Conservation (phyloP, 2,888 invertebrate species). For the Trissonchulus sp. region DNA sequence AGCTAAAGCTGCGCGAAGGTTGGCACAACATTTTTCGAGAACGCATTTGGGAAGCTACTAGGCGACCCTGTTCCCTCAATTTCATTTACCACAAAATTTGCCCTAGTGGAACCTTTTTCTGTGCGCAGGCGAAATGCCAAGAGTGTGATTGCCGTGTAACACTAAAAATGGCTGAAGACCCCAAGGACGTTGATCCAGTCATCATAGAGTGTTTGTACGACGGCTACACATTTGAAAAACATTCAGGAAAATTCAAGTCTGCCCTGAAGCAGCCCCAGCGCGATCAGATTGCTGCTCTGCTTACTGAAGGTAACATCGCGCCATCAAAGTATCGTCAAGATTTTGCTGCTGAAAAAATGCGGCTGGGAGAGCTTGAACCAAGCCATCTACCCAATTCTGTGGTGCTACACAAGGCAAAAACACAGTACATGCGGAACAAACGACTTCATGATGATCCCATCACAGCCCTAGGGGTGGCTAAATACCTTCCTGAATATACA, state of each 20-base stretch:
- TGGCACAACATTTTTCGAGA: no score
- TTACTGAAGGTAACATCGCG: background rate
- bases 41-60: no score
- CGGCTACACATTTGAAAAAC: background rate
- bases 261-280: background rate
- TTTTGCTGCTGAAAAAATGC: background rate
- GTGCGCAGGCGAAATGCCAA: no score
- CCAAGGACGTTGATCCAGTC: background rate
- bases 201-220: background rate
- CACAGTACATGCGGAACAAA: background rate
- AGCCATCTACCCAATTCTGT: background rate
- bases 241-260: background rate
- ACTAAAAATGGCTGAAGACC: no score
- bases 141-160: no score
- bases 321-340: background rate
- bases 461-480: background rate
- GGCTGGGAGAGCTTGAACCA: background rate
- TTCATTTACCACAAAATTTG: no score
- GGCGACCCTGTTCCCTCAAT: no score
- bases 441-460: background rate
- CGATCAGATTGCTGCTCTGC: background rate
- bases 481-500: background rate
- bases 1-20: no score
- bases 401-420: background rate
- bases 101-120: no score